Conservation (phyloP, 2,888 invertebrate species). For the Sepiola atlantica region DNA sequence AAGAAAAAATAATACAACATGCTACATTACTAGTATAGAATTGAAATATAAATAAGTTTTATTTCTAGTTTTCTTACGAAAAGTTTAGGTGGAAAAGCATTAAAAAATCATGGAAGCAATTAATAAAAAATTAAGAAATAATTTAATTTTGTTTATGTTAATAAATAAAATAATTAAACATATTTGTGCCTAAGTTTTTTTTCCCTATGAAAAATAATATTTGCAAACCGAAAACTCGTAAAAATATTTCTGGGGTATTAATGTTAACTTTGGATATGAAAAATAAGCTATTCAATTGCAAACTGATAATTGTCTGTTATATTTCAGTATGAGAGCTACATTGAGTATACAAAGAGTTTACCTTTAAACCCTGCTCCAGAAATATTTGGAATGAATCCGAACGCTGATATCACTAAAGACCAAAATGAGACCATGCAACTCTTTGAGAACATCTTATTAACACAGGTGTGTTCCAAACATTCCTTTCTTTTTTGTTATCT, state of each 20-base stretch:
- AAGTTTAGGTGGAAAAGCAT: too few relatives aligned
- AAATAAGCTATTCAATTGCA: not conserved
- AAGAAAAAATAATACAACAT: too few relatives aligned
- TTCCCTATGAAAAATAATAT: too few relatives aligned
- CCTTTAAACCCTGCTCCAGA: slow-evolving; percentile 75
- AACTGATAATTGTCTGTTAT: not conserved
- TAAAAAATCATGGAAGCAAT: too few relatives aligned
- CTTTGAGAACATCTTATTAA: slow-evolving; percentile 75
- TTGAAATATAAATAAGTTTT: too few relatives aligned
- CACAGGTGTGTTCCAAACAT: slow-evolving; percentile 69
- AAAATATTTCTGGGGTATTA: not conserved
- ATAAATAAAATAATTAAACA: too few relatives aligned
- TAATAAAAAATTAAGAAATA: too few relatives aligned
- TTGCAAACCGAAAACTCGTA: too few relatives aligned
- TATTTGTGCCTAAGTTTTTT: too few relatives aligned
- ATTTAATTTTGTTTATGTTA: too few relatives aligned
- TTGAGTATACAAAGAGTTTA: slow-evolving; percentile 74
- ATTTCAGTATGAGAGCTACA: slow-evolving; percentile 74
- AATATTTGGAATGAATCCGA: slow-evolving; percentile 76
- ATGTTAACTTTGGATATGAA: not conserved
- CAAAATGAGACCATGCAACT: slow-evolving; percentile 75
- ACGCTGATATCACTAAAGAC: slow-evolving; percentile 77
- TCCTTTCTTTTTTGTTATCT: not conserved
- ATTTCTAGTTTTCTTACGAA: too few relatives aligned
- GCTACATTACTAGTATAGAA: too few relatives aligned